Evolutionary conservation across 1,140 invertebrate species (phyloP), one percentile per base, ranked within the genome.

Genomic region (Papilio helenus): DNA sequence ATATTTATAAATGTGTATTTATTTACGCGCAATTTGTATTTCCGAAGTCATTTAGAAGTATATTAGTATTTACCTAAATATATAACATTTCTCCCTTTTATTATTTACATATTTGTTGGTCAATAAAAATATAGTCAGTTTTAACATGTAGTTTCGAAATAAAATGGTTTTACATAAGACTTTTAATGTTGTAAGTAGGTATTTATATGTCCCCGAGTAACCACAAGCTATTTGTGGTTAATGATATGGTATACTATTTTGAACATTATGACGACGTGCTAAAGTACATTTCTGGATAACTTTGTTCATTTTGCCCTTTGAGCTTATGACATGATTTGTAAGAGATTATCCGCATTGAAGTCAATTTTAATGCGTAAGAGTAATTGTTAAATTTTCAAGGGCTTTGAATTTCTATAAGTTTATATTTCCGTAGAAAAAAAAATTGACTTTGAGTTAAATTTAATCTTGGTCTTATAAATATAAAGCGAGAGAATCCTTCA

Each of bases 301-400:
- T 10, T 26, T 23, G 20, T 3, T 3, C 12, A 29, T 61, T 61
- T 29, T 26, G 10, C 20, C 23, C 58, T 61, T 26, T 61, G 20
- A 10, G 58, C 58, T 61, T 61, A 51, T 51, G 20, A 61, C 58
- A 61, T 61, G 58, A 61, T 61, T 61, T 61, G 23, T 23, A 61
- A 61, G 2, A 61, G 9, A 61, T 61, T 61, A 61, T 26, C 58
- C 20, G 58, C 1, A 55, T 20, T 20, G n/a, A 55, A 55, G 18
- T 55, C 23, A 26, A 26, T 61, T 61, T 23, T 61, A 61, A 10
- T 61, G 0, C 58, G 18, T 4, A 61, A 61, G 23, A 26, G n/a
- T 55, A 20, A 55, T 20, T 49, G 14, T 49, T 16, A 49, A 1
- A 46, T 46, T 46, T 51, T n/a, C 18, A 51, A 7, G 18, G 3